A percentile compares a stretch with the other conserved stretches of the same genome.
Conservation (phyloP, 2,113 vertebrate species). For the Cygnus atratus region DNA sequence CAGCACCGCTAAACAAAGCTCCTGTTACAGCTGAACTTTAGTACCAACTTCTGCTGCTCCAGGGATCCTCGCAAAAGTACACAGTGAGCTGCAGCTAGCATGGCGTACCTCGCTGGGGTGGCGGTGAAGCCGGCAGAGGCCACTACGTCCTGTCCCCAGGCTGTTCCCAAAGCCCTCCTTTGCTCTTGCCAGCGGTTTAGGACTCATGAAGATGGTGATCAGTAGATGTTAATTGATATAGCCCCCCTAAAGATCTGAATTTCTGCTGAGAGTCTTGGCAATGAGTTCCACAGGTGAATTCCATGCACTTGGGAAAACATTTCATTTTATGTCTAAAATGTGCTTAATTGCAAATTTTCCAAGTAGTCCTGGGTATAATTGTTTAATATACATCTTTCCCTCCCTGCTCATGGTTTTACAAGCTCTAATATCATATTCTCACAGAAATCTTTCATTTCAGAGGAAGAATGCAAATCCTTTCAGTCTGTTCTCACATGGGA, state of each 20-base stretch:
- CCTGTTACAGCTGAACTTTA: constrained; percentile 74
- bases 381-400: neutral
- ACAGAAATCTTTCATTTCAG: neutral
- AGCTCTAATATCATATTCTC: neutral
- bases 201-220: neutral
- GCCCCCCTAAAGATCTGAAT: neutral
- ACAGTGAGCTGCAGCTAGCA: neutral
- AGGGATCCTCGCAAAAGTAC: constrained; percentile 72
- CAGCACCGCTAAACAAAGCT: constrained; percentile 62
- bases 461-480: neutral
- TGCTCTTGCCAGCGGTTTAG: neutral
- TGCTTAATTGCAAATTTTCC: neutral
- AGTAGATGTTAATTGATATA: neutral
- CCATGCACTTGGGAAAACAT: accelerated
- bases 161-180: neutral
- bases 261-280: neutral
- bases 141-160: accelerated
- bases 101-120: accelerated
- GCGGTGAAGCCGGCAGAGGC: accelerated
- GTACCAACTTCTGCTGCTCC: constrained; percentile 56
- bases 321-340: neutral
- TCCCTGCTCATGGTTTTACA: neutral
- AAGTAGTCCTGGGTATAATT: neutral
- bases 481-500: neutral
- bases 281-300: neutral